Evolutionary conservation across 2,113 vertebrate species (phyloP).

Genomic region (Paramormyrops kingsleyae): DNA sequence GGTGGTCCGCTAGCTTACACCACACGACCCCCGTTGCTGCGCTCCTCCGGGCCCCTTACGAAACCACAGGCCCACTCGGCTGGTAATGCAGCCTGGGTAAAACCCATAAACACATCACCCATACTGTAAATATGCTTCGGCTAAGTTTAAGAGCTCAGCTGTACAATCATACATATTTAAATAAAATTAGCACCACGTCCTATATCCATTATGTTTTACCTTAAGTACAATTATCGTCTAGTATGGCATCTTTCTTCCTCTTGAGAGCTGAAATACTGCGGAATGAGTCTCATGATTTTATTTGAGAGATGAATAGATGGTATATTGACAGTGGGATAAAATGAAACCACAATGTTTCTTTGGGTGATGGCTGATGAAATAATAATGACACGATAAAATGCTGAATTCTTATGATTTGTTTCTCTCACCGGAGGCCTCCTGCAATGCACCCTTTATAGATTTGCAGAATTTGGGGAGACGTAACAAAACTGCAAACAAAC

Average conservation of each 20-base stretch:
- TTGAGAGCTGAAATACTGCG: background rate
- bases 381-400: background rate
- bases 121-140: background rate
- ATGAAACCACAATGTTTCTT: background rate
- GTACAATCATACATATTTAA: background rate
- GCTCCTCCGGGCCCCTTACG: background rate
- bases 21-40: background rate
- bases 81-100: background rate
- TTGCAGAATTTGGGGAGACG: background rate
- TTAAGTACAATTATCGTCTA: background rate
- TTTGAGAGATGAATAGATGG: background rate
- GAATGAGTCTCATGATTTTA: background rate
- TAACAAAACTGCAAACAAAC: background rate
- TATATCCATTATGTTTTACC: background rate
- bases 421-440: background rate
- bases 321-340: background rate
- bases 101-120: background rate
- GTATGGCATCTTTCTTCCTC: background rate
- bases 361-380: background rate
- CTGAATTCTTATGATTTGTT: background rate
- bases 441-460: background rate
- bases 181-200: background rate
- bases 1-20: background rate
- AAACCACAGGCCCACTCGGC: constrained; percentile 2
- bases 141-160: background rate